A percentile compares a stretch with the other conserved stretches of the same genome.
phyloP scores from a whole-genome alignment of 2,113 vertebrate genomes.

The Macroglossus sobrinus region DNA sequence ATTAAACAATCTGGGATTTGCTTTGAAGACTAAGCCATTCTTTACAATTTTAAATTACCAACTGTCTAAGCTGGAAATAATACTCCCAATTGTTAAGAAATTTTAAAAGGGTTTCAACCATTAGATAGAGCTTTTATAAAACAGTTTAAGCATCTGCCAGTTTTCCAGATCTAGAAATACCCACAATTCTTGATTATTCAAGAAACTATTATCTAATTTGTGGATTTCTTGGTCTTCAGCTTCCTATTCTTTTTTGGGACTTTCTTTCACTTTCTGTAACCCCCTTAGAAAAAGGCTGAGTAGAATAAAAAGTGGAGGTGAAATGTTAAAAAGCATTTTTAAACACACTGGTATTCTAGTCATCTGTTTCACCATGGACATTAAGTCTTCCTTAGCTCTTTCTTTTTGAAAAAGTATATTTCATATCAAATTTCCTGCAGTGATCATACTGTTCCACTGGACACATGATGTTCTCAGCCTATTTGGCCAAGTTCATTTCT shows the following conservation, averaged over 20 bases:
- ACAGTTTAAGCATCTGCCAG: constrained; percentile 57
- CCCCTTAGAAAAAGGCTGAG: not conserved
- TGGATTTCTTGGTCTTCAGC: not conserved
- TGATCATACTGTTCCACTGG: not conserved
- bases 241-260: not conserved
- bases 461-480: not conserved
- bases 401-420: not conserved
- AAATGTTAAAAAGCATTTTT: not conserved
- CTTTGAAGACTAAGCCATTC: constrained; percentile 82
- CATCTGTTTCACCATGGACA: not conserved
- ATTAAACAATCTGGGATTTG: constrained; percentile 80
- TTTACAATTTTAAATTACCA: constrained; percentile 82
- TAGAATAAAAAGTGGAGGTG: not conserved
- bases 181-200: constrained; percentile 16
- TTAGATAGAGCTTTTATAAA: constrained; percentile 42
- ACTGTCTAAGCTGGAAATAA: constrained; percentile 80
- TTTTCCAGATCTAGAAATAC: constrained; percentile 13
- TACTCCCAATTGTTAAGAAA: constrained; percentile 75
- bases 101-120: constrained; percentile 60
- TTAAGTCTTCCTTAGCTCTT: not conserved
- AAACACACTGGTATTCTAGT: not conserved
- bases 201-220: constrained; percentile 8
- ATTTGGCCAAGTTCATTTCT: not conserved
- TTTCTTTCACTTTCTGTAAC: not conserved
- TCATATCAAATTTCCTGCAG: not conserved